Conservation (phyloP, 1,140 invertebrate species). For the Sesamia nonagrioides region DNA sequence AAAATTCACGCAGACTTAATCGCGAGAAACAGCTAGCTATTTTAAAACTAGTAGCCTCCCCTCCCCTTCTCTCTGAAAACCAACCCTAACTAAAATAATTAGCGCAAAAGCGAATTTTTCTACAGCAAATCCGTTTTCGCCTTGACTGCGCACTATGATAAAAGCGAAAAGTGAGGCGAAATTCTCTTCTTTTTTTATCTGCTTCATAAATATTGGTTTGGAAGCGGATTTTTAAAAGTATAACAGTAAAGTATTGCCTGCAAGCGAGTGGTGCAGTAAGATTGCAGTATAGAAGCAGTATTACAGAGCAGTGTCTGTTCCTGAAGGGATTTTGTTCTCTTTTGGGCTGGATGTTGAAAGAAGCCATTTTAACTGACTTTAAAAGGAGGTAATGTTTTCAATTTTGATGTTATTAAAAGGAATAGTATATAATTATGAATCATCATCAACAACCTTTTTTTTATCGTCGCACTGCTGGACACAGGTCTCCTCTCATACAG, state of each 20-base stretch:
- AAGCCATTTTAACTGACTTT: no score
- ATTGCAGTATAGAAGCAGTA: constrained; percentile 25
- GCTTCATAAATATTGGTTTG: constrained; percentile 42
- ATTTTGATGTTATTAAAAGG: no score
- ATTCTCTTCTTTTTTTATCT: constrained; percentile 7
- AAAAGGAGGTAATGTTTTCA: no score
- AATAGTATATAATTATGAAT: no score
- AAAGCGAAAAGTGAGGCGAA: constrained; percentile 10
- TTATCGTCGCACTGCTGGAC: no score
- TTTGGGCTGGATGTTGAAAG: no score
- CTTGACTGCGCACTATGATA: constrained; percentile 26
- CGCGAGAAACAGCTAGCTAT: no score
- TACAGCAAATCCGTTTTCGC: neutral
- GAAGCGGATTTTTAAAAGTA: constrained; percentile 41
- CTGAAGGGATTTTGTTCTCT: constrained; percentile 3
- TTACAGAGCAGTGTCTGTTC: neutral
- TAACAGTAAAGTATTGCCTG: constrained; percentile 44
- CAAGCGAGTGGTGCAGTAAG: constrained; percentile 38
- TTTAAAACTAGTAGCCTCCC: no score
- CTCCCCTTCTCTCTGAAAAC: neutral
- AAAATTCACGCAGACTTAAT: no score
- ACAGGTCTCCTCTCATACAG: no score
- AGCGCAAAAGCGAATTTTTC: neutral
- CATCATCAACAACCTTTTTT: no score
- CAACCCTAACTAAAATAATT: neutral